Evolutionary conservation across 2,113 vertebrate species (phyloP).

Genomic region (Halcyon senegalensis): DNA sequence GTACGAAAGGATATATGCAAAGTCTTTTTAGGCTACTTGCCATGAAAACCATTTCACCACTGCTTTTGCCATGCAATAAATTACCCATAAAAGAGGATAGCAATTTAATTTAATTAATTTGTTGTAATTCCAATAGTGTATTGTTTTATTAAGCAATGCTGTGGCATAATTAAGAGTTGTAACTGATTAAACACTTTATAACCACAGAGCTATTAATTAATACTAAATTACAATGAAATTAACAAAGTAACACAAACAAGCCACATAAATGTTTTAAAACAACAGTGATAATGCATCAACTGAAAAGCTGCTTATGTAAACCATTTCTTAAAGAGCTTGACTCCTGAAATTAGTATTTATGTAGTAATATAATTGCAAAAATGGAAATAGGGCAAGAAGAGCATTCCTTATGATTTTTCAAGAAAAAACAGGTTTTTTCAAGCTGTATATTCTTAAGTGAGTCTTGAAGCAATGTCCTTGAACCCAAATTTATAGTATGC

Average conservation of each 20-base stretch:
- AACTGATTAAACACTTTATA: slow-evolving; percentile 22
- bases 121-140: background rate
- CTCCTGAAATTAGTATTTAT: background rate
- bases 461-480: background rate
- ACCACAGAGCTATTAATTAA: slow-evolving; percentile 29
- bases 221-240: slow-evolving; percentile 44
- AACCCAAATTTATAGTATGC: background rate
- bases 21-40: background rate
- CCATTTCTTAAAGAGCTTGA: background rate
- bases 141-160: slow-evolving; percentile 39
- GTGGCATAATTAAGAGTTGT: slow-evolving; percentile 10
- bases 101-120: slow-evolving; percentile 28
- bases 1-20: background rate
- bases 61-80: background rate
- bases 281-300: background rate
- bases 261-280: background rate
- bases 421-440: background rate
- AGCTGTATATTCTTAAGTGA: background rate
- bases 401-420: background rate
- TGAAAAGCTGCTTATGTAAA: background rate
- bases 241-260: slow-evolving; percentile 19
- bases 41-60: background rate
- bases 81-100: background rate
- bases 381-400: background rate
- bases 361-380: background rate